Evolutionary conservation across 2,113 vertebrate genomes (phyloP).

Genomic region (Megaptera novaeangliae): DNA sequence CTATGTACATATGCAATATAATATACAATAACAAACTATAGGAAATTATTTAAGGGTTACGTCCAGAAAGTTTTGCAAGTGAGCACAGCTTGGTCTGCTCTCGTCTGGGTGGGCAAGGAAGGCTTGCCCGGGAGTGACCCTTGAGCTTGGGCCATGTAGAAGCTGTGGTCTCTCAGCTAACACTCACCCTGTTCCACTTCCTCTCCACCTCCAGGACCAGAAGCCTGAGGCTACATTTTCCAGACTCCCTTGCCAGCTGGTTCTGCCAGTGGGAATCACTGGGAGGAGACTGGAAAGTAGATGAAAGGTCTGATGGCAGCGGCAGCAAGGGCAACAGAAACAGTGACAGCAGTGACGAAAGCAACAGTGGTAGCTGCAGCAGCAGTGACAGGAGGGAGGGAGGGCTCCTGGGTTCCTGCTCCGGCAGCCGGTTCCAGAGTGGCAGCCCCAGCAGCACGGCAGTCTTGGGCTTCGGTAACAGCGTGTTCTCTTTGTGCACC

Average conservation of each 20-base stretch:
- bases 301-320: background rate
- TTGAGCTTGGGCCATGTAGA: too few relatives aligned
- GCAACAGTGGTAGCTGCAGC: background rate
- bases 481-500: fast-evolving
- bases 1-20: background rate
- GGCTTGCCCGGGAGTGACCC: background rate
- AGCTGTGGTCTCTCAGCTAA: background rate
- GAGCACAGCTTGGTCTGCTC: background rate
- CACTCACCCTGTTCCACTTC: background rate
- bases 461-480: fast-evolving
- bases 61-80: background rate
- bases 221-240: background rate
- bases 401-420: background rate
- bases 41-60: background rate
- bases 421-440: background rate
- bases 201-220: background rate
- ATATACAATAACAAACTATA: background rate
- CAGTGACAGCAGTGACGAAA: background rate
- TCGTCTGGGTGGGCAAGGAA: background rate
- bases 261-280: background rate
- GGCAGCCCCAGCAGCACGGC: background rate
- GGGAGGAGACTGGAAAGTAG: background rate
- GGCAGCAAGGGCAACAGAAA: background rate
- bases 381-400: fast-evolving
- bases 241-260: background rate